Evolutionary conservation across 2,888 invertebrate species (phyloP).

Genomic region (Acanthoscelides obtectus): DNA sequence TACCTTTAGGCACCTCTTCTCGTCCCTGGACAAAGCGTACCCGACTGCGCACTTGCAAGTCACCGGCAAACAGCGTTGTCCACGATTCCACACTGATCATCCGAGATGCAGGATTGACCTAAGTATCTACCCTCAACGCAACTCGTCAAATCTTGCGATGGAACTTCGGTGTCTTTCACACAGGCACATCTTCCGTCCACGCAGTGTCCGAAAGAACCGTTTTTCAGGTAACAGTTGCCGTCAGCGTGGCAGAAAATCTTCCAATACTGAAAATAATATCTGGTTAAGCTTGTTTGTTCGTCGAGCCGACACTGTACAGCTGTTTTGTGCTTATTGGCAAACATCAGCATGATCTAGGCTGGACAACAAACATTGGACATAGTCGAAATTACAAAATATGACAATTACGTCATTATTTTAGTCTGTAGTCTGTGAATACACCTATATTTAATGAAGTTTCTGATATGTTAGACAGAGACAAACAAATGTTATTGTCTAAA

Average conservation of each 20-base stretch:
- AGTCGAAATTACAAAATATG: too few species aligned
- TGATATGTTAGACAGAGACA: too few species aligned
- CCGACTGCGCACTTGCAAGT: conserved; percentile 38
- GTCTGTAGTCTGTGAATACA: too few species aligned
- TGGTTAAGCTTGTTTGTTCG: not conserved
- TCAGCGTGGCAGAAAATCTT: conserved; percentile 34
- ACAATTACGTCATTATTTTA: too few species aligned
- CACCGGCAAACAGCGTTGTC: conserved; percentile 36
- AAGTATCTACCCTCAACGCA: conserved; percentile 34
- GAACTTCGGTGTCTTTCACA: conserved; percentile 28
- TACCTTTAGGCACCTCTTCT: conserved; percentile 35
- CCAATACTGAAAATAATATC: conserved; percentile 29
- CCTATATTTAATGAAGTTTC: too few species aligned
- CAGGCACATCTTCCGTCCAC: conserved; percentile 38
- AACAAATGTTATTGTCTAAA: too few species aligned
- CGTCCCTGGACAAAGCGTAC: conserved; percentile 34
- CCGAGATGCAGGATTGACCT: conserved; percentile 34
- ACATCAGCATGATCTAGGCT: too few species aligned
- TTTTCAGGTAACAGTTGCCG: conserved; percentile 36
- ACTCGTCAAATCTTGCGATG: conserved; percentile 28
- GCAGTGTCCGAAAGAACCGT: conserved; percentile 36
- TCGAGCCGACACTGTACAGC: too few species aligned
- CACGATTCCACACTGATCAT: conserved; percentile 35
- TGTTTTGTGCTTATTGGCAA: too few species aligned
- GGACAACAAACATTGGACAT: too few species aligned